Evolutionary conservation across 2,113 vertebrate genomes (phyloP), one percentile per base, ranked within the genome.

Genomic region (Tenrec ecaudatus): DNA sequence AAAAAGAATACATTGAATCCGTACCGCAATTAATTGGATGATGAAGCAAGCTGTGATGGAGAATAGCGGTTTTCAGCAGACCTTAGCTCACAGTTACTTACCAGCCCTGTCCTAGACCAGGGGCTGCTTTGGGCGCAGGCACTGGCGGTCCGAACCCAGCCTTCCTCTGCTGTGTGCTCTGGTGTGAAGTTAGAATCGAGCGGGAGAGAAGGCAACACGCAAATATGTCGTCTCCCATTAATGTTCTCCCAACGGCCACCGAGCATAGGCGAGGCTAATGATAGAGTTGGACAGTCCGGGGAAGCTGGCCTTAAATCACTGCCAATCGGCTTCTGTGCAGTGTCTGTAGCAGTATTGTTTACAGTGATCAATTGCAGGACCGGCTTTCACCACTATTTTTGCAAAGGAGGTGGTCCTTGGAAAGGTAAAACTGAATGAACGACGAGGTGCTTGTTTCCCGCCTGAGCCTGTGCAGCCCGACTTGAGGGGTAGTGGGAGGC

Each of bases 141-240:
- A 89, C 96, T 97, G 47, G 9, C 92, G 96, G 97, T 96, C 95
- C 97, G 98, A 98, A 97, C 93, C 95, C 96, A 76, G 91, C 90
- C 95, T 22, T 97, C 92, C 95, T 97, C 94, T 97, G 96, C 97
- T 93, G 84, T 96, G 95, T 95, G 97, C 97, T 97, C 97, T 97
- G 94, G 96, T 53, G 94, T 96, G 40, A 96, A 98, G 96, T 97
- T 97, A 98, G 47, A 12, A 98, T 97, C 97, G 97, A 97, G 97
- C 40, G 94, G 96, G 92, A 97, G 91, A 96, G 90, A 96, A 95
- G 90, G 94, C 94, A 92, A 95, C 88, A 96, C 97, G 97, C 97
- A 98, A 98, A 97, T 97, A 97, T 85, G 82, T 90, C 89, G 92
- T 96, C 66, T 97, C 88, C 94, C 96, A 97, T 97, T 98, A 96